phyloP scores from a whole-genome alignment of 2,797 vertebrate species.

The Epinephelus coioides region DNA sequence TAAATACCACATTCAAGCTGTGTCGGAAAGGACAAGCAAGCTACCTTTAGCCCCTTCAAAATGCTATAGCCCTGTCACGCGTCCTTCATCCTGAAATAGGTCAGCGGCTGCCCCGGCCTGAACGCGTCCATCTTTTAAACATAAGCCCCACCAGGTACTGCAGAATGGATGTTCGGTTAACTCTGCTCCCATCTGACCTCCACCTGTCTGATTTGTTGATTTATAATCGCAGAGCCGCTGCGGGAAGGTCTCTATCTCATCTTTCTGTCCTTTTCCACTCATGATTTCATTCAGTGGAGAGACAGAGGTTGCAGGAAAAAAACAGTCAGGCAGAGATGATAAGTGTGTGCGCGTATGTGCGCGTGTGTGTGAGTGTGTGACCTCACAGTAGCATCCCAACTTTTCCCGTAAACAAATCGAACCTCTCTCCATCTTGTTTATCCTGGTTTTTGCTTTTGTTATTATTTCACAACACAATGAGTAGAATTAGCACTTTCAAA shows the following conservation, averaged over 20 bases:
- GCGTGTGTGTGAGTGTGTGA: slow-evolving; percentile 15
- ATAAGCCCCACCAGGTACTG: slow-evolving; percentile 59
- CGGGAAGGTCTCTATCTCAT: slow-evolving; percentile 67
- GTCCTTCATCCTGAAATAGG: slow-evolving; percentile 68
- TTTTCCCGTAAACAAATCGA: slow-evolving; percentile 24
- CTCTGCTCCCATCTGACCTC: slow-evolving; percentile 68
- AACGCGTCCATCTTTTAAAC: slow-evolving; percentile 72
- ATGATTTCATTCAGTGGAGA: slow-evolving; percentile 47
- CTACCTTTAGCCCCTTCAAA: slow-evolving; percentile 66
- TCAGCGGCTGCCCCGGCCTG: slow-evolving; percentile 56
- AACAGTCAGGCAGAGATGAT: slow-evolving; percentile 25
- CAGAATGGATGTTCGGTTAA: slow-evolving; percentile 62
- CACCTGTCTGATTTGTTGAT: slow-evolving; percentile 70
- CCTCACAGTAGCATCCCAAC: slow-evolving; percentile 24
- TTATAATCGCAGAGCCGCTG: slow-evolving; percentile 71
- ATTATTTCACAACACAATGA: slow-evolving; percentile 26
- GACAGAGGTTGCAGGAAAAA: slow-evolving; percentile 23
- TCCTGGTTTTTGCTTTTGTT: slow-evolving; percentile 45
- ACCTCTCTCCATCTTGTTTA: slow-evolving; percentile 20
- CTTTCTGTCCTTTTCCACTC: slow-evolving; percentile 61
- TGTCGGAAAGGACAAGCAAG: slow-evolving; percentile 61
- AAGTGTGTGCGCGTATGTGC: slow-evolving; percentile 9
- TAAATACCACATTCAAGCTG: slow-evolving; percentile 77
- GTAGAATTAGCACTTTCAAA: slow-evolving; percentile 36
- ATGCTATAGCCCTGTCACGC: slow-evolving; percentile 61